Evolutionary conservation across 2,797 vertebrate species (phyloP), one percentile per base, ranked within the genome.

Genomic region (Tenualosa thibaudeaui): DNA sequence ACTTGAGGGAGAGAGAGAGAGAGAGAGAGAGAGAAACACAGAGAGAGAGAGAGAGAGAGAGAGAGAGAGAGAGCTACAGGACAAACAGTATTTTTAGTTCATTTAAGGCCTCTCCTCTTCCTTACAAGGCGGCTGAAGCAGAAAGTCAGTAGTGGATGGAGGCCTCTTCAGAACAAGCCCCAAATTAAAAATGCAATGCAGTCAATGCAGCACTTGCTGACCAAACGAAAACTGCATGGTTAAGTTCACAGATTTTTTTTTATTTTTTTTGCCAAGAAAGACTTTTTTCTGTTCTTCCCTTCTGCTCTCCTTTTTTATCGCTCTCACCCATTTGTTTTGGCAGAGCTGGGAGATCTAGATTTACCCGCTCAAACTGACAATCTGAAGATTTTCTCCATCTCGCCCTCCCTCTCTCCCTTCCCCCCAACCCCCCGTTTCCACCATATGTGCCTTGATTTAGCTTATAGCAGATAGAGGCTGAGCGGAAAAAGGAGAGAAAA

Each of bases 171-270:
- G 19, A 46, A 93, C 91, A 92, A 93, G 94, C 92, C 92, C 86
- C 65, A 89, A 91, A 94, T 94, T 95, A 93, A 90, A 93, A 93
- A 93, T 90, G 90, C 91, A 92, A 90, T 85, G 90, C 90, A 88
- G 15, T 78, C 89, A 93, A 91, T 88, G 86, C 83, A 40, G 65
- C 89, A 90, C 89, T 86, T 51, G 93, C 92, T 94, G 93, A 94
- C 93, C 91, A 86, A 37, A 90, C 88, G 86, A 89, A 93, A 94
- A 84, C 26, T 46, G 22, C 56, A 90, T 87, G 85, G 87, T 91
- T 92, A 90, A 88, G 88, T 91, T 90, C 85, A 85, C 89, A 89
- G 86, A 87, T 88, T 91, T 46, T 46, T 43, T 22, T 43, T 8
- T 3, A 1, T 31, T 12, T 31, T 13, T 71, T 71, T 13, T 31